Evolutionary conservation across 2,888 invertebrate species (phyloP).

Genomic region (Chloromyia formosa): DNA sequence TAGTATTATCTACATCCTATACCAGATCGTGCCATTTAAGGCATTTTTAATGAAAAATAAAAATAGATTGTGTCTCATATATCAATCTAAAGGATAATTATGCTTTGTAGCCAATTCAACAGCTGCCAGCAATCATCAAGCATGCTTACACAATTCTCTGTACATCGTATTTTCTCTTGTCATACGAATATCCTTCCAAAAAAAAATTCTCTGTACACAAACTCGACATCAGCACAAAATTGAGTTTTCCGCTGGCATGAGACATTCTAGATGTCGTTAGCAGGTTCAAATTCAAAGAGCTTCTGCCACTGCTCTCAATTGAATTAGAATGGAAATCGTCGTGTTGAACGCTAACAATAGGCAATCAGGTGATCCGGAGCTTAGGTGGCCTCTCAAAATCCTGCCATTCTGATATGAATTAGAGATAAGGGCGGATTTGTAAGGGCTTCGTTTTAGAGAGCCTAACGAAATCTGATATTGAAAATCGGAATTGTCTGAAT

Average conservation of each 20-base stretch:
- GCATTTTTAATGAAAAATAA: no score
- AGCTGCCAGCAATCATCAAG: no score
- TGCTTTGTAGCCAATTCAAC: no score
- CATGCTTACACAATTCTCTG: no score
- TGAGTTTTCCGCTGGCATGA: not conserved
- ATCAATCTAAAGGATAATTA: no score
- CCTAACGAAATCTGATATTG: not conserved
- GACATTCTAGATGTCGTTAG: slow-evolving; percentile 24
- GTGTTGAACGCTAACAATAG: slow-evolving; percentile 26
- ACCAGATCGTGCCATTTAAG: no score
- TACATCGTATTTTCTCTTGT: no score
- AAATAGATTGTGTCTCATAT: no score
- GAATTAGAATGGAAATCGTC: slow-evolving; percentile 27
- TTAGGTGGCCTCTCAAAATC: slow-evolving; percentile 11
- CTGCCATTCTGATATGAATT: slow-evolving; percentile 20
- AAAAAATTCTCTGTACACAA: no score
- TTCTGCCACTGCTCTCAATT: not conserved
- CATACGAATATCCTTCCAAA: no score
- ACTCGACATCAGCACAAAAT: no score
- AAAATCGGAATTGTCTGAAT: not conserved
- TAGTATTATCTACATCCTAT: no score
- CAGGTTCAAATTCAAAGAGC: slow-evolving; percentile 29
- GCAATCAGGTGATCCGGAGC: slow-evolving; percentile 30
- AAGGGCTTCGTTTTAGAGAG: not conserved
- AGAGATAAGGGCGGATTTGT: slow-evolving; percentile 19